These are phyloP conservation scores for Papilio xuthus DNA, from an alignment of 1,140 invertebrate genomes.

Conservation along the genomic window DNA sequence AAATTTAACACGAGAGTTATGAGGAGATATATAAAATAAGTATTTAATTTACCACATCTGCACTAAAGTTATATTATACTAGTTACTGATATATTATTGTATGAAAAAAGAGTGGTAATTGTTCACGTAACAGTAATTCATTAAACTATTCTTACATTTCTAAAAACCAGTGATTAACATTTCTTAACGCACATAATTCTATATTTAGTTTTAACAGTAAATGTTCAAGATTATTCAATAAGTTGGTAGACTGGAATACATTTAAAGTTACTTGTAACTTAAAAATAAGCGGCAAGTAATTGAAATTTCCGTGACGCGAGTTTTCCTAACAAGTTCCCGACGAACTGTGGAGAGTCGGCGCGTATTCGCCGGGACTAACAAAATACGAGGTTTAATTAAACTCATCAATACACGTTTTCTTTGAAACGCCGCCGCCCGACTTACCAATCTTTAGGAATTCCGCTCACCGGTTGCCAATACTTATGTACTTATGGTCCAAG, in stretches of 20 bases:
- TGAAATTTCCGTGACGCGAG: slow-evolving; percentile 19
- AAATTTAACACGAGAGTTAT: too few relatives aligned
- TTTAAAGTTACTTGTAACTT: neutral
- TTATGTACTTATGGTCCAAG: slow-evolving; percentile 39
- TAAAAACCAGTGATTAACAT: neutral
- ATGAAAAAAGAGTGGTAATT: neutral
- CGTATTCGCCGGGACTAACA: slow-evolving; percentile 35
- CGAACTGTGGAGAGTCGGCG: neutral
- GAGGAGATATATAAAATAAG: too few relatives aligned
- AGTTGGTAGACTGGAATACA: neutral
- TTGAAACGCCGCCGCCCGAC: slow-evolving; percentile 56
- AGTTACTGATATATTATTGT: neutral
- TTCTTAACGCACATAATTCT: neutral
- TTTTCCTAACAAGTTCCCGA: slow-evolving; percentile 21
- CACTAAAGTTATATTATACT: neutral
- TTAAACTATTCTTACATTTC: neutral
- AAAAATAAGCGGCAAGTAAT: slow-evolving; percentile 21
- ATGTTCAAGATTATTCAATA: neutral
- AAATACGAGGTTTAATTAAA: slow-evolving; percentile 59
- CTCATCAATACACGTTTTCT: slow-evolving; percentile 69
- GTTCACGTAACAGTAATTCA: neutral
- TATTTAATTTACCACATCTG: too few relatives aligned
- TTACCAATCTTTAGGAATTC: slow-evolving; percentile 60
- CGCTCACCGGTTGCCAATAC: slow-evolving; percentile 52
- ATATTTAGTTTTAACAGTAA: neutral